A percentile compares a stretch with the other conserved stretches of the same genome.
Evolutionary conservation across 2,113 vertebrate genomes (phyloP).

Genomic region (Tenebrosternarchus preto): DNA sequence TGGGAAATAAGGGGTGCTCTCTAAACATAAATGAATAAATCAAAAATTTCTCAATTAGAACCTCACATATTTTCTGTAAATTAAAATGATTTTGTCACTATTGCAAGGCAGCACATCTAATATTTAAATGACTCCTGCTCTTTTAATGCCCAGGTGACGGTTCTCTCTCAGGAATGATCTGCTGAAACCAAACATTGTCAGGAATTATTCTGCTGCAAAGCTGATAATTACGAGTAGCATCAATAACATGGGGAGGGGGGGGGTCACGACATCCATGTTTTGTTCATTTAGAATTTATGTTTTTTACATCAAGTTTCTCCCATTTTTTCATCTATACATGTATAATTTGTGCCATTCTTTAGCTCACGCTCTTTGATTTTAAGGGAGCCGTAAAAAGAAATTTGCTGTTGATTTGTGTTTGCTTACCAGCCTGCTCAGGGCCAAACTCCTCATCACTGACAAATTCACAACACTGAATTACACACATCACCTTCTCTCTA

Average conservation of each 20-base stretch:
- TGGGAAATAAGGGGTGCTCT: conserved; percentile 64
- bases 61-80: conserved; percentile 85
- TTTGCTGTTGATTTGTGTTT: conserved; percentile 36
- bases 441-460: background rate
- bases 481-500: background rate
- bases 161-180: conserved; percentile 87
- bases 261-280: conserved; percentile 83
- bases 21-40: conserved; percentile 75
- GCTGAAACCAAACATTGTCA: conserved; percentile 92
- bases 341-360: no score
- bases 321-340: conserved; percentile 20
- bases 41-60: conserved; percentile 70
- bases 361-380: conserved; percentile 45
- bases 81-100: conserved; percentile 95
- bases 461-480: background rate
- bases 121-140: conserved; percentile 89
- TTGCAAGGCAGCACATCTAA: conserved; percentile 86
- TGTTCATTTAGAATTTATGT: conserved; percentile 94
- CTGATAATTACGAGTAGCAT: conserved; percentile 96
- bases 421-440: no score
- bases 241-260: conserved; percentile 76
- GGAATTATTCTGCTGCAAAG: conserved; percentile 94
- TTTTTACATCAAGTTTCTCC: conserved; percentile 70
- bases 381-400: no score
- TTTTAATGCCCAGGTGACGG: conserved; percentile 85